These are phyloP conservation scores for Chrysocyon brachyurus DNA, from an alignment of 2,797 vertebrate species.

Conservation along the genomic window DNA sequence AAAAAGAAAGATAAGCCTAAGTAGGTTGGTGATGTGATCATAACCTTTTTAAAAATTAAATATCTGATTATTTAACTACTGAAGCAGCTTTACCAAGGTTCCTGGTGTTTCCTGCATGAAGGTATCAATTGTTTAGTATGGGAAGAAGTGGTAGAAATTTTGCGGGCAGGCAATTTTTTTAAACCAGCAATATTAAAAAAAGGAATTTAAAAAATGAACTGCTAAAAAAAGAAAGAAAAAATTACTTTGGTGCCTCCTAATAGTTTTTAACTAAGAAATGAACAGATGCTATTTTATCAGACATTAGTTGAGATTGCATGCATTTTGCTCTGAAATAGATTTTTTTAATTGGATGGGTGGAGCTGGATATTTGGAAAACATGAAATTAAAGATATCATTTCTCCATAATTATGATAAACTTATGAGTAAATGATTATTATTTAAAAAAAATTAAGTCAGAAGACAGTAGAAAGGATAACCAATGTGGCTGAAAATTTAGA, in stretches of 20 bases:
- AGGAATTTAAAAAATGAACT: slow-evolving; percentile 19
- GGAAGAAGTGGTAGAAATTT: background rate
- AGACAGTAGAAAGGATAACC: background rate
- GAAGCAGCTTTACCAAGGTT: background rate
- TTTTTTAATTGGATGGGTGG: background rate
- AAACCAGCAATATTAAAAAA: background rate
- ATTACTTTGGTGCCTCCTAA: background rate
- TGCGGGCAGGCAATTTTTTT: background rate
- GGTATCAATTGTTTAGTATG: background rate
- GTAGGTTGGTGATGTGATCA: background rate
- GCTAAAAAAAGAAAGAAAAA: background rate
- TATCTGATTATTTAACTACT: slow-evolving; percentile 39
- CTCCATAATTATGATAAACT: background rate
- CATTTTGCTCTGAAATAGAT: slow-evolving; percentile 8
- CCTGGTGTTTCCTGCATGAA: background rate
- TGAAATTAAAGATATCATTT: background rate
- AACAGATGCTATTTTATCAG: background rate
- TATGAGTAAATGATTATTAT: background rate
- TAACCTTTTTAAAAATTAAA: background rate
- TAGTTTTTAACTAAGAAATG: background rate
- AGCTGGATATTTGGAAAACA: slow-evolving; percentile 32
- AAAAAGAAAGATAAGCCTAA: background rate
- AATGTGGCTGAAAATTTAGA: background rate
- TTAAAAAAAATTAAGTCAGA: slow-evolving; percentile 30
- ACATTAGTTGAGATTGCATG: background rate